Conservation (phyloP, 2,113 vertebrate species). For the Notiomystis cincta region DNA sequence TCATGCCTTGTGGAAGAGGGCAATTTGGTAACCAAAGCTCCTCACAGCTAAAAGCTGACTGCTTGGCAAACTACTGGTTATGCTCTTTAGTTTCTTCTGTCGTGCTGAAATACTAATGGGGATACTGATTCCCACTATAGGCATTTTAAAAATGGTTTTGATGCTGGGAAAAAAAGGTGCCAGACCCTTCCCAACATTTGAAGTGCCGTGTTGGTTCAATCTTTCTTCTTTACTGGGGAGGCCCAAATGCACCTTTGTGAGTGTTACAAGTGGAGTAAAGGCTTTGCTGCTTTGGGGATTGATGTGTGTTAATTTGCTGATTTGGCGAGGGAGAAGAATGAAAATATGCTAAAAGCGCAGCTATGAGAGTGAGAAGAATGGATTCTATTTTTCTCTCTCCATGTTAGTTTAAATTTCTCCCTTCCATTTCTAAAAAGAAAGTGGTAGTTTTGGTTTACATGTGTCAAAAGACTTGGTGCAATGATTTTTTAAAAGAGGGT, state of each 20-base stretch:
- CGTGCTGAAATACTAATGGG: not conserved
- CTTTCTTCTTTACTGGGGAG: not conserved
- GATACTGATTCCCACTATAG: not conserved
- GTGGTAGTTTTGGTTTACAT: not conserved
- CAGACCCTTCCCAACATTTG: not conserved
- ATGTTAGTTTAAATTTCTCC: not conserved
- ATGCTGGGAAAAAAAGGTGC: not conserved
- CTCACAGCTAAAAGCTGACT: not conserved
- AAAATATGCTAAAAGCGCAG: not conserved
- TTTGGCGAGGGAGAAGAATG: not conserved
- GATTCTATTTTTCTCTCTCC: not conserved
- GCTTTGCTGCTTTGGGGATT: not conserved
- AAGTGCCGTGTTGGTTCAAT: not conserved
- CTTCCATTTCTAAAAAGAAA: not conserved
- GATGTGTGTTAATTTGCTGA: not conserved
- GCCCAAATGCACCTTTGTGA: not conserved
- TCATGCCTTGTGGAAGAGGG: not conserved
- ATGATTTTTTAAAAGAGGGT: not conserved
- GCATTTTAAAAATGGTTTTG: not conserved
- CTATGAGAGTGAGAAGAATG: not conserved
- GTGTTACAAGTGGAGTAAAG: not conserved
- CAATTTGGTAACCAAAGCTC: not conserved
- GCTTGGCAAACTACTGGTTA: not conserved
- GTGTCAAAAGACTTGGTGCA: accelerated
- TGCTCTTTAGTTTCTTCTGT: not conserved